These are phyloP conservation scores for Actinopyga echinites DNA, from an alignment of 53 echinoderm and acorn worm genomes.

Conservation along the genomic window DNA sequence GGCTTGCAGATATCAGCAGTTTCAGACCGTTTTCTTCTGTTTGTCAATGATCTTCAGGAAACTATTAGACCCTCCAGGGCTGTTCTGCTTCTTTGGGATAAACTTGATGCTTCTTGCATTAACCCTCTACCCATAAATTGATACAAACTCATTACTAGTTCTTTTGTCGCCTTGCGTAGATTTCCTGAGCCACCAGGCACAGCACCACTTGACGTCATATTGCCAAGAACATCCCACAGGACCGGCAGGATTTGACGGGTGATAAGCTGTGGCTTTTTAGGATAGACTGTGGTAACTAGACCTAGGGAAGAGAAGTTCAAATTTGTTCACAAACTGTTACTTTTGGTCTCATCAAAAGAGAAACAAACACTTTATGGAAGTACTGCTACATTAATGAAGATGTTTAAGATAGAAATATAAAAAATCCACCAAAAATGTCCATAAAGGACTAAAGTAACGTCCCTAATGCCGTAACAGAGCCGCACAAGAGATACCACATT, in stretches of 20 bases:
- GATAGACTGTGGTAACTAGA: slow-evolving; percentile 74
- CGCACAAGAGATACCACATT: too few relatives aligned
- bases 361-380: too few relatives aligned
- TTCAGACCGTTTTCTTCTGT: neutral
- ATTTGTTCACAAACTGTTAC: neutral
- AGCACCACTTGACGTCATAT: slow-evolving; percentile 89
- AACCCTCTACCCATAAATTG: slow-evolving; percentile 76
- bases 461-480: too few relatives aligned
- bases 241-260: slow-evolving; percentile 87
- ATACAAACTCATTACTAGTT: slow-evolving; percentile 69
- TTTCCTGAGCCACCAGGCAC: slow-evolving; percentile 85
- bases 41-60: neutral
- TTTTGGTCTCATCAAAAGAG: neutral
- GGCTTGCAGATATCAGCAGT: neutral
- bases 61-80: slow-evolving; percentile 3
- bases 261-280: slow-evolving; percentile 84
- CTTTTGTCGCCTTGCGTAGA: slow-evolving; percentile 75
- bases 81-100: slow-evolving; percentile 63
- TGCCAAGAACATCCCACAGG: slow-evolving; percentile 86
- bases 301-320: slow-evolving; percentile 38
- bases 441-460: too few relatives aligned
- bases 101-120: slow-evolving; percentile 74
- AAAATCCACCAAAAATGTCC: too few relatives aligned
- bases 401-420: too few relatives aligned
- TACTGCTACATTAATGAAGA: too few relatives aligned